Conservation (phyloP, 2,888 invertebrate genomes). For the Epistrophe grossulariae region DNA sequence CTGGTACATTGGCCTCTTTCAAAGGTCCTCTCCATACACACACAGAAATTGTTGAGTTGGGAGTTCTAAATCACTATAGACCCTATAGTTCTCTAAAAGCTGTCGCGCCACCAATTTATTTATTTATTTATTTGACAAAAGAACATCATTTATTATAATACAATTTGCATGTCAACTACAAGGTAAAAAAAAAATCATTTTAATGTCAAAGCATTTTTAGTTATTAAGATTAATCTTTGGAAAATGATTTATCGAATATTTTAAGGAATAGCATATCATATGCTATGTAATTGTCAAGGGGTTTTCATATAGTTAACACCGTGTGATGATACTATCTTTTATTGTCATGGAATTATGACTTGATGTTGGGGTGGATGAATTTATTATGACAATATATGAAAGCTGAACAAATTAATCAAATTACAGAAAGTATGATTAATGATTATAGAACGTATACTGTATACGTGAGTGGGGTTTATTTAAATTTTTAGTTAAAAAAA, state of each 20-base stretch:
- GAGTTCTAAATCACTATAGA: too few relatives aligned
- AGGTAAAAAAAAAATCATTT: neutral
- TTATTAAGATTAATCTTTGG: neutral
- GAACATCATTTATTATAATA: neutral
- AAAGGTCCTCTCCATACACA: too few relatives aligned
- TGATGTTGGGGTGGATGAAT: neutral
- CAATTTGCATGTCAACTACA: neutral
- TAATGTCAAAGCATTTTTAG: neutral
- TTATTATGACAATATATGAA: neutral
- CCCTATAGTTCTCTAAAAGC: too few relatives aligned
- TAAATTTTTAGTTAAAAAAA: neutral
- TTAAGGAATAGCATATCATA: neutral
- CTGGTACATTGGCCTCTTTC: too few relatives aligned
- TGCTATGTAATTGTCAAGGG: conserved; percentile 12
- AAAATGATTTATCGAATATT: conserved; percentile 13
- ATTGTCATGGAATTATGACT: conserved; percentile 1
- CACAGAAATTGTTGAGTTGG: too few relatives aligned
- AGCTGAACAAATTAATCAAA: neutral
- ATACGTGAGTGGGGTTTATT: neutral
- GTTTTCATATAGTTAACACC: conserved; percentile 12
- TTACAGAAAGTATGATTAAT: neutral
- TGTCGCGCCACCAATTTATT: neutral
- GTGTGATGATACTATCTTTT: neutral
- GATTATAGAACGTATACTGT: neutral
- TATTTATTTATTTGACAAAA: neutral